A percentile compares a stretch with the other conserved stretches of the same genome.
These are phyloP conservation scores for Idaea biselata DNA, from an alignment of 2,888 invertebrate genomes.

Conservation along the genomic window DNA sequence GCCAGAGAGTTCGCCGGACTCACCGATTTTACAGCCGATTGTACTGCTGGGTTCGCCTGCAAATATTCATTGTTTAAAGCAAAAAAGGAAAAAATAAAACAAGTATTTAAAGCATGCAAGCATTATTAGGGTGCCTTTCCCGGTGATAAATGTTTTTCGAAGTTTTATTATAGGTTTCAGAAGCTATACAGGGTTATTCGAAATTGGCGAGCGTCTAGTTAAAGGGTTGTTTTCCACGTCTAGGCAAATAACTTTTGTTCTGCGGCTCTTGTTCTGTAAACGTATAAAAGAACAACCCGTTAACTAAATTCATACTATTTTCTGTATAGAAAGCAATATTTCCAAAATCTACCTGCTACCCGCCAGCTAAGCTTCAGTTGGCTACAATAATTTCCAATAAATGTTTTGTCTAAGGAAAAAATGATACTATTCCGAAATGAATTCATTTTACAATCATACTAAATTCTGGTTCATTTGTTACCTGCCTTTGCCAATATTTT, in stretches of 20 bases:
- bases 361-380: not conserved
- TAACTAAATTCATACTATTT: no score
- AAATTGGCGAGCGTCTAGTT: no score
- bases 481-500: no score
- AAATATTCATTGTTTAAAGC: conserved; percentile 79
- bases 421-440: no score
- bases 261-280: no score
- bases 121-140: conserved; percentile 27
- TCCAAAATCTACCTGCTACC: not conserved
- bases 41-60: conserved; percentile 96
- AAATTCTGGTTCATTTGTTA: no score
- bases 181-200: no score
- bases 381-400: not conserved
- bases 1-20: conserved; percentile 74
- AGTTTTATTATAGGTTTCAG: not conserved
- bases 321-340: not conserved
- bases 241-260: no score
- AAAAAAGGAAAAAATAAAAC: conserved; percentile 44
- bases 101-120: conserved; percentile 66
- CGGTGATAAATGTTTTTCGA: not conserved
- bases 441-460: no score
- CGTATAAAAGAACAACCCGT: no score
- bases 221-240: no score
- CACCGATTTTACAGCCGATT: conserved; percentile 96
- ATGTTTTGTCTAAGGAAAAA: no score